Conservation (phyloP, 1,140 invertebrate genomes). For the Drosophila nannoptera region DNA sequence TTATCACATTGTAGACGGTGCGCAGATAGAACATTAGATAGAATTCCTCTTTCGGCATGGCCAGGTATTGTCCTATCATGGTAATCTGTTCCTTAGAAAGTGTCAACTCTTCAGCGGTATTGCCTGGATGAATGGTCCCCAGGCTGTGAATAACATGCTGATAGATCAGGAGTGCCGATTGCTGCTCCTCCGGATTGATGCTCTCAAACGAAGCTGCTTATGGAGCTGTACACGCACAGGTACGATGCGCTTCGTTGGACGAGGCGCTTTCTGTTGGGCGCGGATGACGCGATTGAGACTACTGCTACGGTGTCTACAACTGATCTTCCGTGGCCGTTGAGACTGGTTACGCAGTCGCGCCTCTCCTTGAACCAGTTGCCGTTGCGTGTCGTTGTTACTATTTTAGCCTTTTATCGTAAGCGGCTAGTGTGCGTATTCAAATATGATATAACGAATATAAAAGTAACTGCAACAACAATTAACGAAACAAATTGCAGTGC, state of each 20-base stretch:
- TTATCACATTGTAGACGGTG: conserved; percentile 79
- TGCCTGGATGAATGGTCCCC: conserved; percentile 40
- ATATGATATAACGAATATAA: conserved; percentile 6
- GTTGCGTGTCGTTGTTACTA: conserved; percentile 69
- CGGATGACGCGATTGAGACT: conserved; percentile 55
- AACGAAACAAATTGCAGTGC: neutral
- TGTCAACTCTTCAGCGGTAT: conserved; percentile 34
- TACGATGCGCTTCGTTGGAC: neutral
- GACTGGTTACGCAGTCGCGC: conserved; percentile 53
- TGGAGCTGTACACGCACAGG: neutral
- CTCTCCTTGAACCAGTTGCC: conserved; percentile 65
- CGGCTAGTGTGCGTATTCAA: neutral
- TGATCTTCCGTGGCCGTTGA: too few species aligned
- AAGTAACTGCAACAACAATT: neutral
- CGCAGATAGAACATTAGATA: conserved; percentile 73
- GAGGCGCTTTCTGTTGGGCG: conserved; percentile 36
- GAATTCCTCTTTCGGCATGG: conserved; percentile 56
- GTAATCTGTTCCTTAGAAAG: conserved; percentile 79
- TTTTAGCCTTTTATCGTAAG: conserved; percentile 28
- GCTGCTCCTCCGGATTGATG: conserved; percentile 30
- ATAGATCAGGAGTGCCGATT: conserved; percentile 28
- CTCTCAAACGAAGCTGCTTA: conserved; percentile 23
- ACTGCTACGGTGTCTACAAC: too few species aligned
- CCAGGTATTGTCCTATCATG: conserved; percentile 76
- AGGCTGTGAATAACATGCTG: conserved; percentile 45